These are phyloP conservation scores for Falco rusticolus DNA, from an alignment of 2,797 vertebrate genomes.

Conservation along the genomic window DNA sequence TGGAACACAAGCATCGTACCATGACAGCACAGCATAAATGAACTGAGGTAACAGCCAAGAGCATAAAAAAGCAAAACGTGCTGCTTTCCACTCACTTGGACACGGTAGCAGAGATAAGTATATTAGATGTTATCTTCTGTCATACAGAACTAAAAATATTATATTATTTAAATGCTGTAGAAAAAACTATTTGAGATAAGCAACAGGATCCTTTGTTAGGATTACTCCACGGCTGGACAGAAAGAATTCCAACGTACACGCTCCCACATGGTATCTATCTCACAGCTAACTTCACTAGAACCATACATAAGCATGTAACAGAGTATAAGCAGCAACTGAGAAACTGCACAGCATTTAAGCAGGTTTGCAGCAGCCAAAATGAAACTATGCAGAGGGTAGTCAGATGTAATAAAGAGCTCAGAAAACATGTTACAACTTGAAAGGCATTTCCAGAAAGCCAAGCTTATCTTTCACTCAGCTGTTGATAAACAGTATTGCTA, in stretches of 20 bases:
- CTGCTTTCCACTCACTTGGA: neutral
- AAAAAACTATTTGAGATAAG: neutral
- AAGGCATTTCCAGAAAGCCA: neutral
- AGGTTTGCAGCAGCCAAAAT: neutral
- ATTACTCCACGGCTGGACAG: neutral
- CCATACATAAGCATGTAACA: neutral
- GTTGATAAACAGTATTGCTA: neutral
- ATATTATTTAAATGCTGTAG: neutral
- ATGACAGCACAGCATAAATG: neutral
- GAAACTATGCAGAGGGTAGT: neutral
- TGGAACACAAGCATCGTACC: neutral
- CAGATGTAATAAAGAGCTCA: neutral
- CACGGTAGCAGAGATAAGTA: neutral
- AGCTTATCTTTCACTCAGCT: neutral
- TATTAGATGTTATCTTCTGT: neutral
- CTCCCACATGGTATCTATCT: neutral
- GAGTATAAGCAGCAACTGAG: neutral
- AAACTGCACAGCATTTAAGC: neutral
- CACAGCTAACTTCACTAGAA: neutral
- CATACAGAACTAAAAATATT: neutral
- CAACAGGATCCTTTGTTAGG: neutral
- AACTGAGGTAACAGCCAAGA: neutral
- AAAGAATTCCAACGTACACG: neutral
- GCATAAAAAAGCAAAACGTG: neutral
- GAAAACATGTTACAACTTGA: neutral